Base-by-base conservation (phyloP, 2,797 vertebrate species). In the Tenualosa thibaudeaui region DNA sequence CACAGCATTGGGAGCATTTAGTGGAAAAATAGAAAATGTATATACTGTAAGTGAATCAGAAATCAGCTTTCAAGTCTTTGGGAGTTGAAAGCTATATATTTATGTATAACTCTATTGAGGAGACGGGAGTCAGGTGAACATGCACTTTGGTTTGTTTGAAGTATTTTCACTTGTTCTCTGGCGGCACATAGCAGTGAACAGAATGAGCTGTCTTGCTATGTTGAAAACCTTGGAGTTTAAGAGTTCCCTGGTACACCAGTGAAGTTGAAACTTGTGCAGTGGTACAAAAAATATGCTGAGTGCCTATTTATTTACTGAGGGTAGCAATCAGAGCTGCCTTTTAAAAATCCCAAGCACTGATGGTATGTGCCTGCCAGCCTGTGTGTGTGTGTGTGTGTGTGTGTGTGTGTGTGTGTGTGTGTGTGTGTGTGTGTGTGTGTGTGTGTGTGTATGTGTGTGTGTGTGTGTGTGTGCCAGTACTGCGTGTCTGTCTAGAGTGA, bases 71-170 rank as follows among this genome's bases (percentile, higher is more conserved):
- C n/a, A n/a, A n/a, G 4, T 46, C 6, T 78, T 19, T 78, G 71
- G 37, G 71, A 78, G 65, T 8, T 19, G 7, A 71, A 71, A 40
- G 13, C 15, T 40, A 19, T 19, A 26, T 37, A 37, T 68, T 13
- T 75, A 9, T 75, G 22, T 43, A 19, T 43, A 43, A 43, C 26
- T 46, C 17, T 78, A 78, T 78, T 19, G 40, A 19, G 5, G 37
- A 78, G 40, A n/a, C 22, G 71, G 71, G 40, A 78, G 71, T 1
- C 71, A 43, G 40, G 40, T 46, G 1, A 78, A 78, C 15, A 46
- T 78, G 71, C 71, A 78, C 71, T 78, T 78, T 75, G 62, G 65
- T 71, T 40, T 71, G 65, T 71, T 40, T 75, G 68, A 75, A 40
- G 31, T 75, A 26, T 71, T 71, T 71, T 2, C 26, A 15, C 26